phyloP scores from a whole-genome alignment of 2,888 invertebrate genomes.

The Deilephila elpenor region DNA sequence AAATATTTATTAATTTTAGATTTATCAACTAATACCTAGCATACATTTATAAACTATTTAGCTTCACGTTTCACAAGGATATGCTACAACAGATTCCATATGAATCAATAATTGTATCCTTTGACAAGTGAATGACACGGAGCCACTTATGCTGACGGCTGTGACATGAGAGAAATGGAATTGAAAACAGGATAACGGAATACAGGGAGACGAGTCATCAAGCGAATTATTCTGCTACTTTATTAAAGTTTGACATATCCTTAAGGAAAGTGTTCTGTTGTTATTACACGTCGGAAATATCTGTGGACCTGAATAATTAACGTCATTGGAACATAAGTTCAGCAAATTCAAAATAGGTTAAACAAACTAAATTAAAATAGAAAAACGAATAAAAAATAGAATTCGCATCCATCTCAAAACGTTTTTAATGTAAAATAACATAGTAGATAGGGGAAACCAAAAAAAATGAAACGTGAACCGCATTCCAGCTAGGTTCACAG shows the following conservation, averaged over 20 bases:
- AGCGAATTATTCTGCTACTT: neutral
- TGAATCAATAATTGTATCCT: conserved; percentile 18
- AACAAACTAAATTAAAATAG: too few relatives aligned
- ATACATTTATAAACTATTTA: neutral
- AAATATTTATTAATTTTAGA: neutral
- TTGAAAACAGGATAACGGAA: neutral
- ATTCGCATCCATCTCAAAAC: too few relatives aligned
- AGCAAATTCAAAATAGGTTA: too few relatives aligned
- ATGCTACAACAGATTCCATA: neutral
- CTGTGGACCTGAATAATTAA: too few relatives aligned
- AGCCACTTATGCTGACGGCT: conserved; percentile 2
- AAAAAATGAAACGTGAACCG: too few relatives aligned
- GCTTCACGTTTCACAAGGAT: neutral
- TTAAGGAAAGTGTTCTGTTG: too few relatives aligned
- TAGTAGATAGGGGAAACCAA: too few relatives aligned
- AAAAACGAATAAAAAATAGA: too few relatives aligned
- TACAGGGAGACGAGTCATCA: neutral
- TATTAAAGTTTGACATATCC: neutral
- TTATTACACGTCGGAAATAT: too few relatives aligned
- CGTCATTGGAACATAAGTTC: too few relatives aligned
- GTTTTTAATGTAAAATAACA: too few relatives aligned
- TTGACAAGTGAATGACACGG: conserved; percentile 21
- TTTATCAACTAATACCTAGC: neutral
- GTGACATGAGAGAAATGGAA: conserved; percentile 10
- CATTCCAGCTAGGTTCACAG: too few relatives aligned